These are phyloP conservation scores for Strongylocentrotus purpuratus DNA, from an alignment of 35 echinoderm and acorn worm species.

Conservation along the genomic window DNA sequence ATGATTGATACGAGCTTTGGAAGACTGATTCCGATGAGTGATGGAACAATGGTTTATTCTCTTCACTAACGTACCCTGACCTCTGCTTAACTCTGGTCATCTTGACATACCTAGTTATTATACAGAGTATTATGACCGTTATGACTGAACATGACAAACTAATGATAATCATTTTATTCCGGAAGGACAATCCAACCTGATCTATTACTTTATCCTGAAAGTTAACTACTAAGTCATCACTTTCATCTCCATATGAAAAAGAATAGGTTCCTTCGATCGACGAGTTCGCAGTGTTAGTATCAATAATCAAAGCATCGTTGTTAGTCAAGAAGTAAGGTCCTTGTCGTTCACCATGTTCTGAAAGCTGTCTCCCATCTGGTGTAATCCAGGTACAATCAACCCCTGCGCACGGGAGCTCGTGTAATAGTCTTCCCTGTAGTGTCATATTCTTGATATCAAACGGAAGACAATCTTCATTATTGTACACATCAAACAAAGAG, in stretches of 20 bases:
- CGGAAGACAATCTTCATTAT: not conserved
- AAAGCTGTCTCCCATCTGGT: not conserved
- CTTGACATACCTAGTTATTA: not conserved
- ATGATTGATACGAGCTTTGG: no score
- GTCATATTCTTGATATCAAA: not conserved
- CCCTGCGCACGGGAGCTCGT: not conserved
- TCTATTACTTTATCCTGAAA: no score
- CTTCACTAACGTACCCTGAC: no score
- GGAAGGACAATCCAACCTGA: no score
- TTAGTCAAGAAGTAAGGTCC: not conserved
- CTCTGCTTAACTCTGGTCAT: no score
- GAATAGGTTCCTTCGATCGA: not conserved
- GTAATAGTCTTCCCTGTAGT: not conserved
- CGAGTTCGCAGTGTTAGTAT: not conserved
- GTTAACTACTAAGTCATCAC: no score
- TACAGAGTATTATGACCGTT: not conserved
- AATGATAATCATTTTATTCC: not conserved
- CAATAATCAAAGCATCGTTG: not conserved
- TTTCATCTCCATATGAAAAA: no score
- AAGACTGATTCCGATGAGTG: no score
- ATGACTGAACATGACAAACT: not conserved
- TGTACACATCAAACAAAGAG: no score
- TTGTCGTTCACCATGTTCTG: not conserved
- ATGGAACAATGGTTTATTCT: no score
- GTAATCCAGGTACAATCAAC: not conserved